A percentile compares a stretch with the other conserved stretches of the same genome.
Evolutionary conservation across 2,113 vertebrate genomes (phyloP).

Genomic region (Salvelinus alpinus): DNA sequence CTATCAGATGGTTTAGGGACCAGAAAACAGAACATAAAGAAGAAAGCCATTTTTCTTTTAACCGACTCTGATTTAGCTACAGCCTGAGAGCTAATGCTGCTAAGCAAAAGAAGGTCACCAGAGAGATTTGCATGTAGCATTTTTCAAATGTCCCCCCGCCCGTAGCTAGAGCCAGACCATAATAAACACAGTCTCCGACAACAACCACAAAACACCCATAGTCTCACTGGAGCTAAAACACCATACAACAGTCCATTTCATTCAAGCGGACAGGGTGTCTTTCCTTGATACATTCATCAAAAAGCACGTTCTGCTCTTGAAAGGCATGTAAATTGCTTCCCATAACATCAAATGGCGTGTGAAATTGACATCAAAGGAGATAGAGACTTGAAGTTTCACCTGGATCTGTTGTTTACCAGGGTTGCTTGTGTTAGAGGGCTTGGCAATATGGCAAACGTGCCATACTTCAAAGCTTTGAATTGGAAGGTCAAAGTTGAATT

Average conservation of each 20-base stretch:
- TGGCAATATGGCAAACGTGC: too few relatives aligned
- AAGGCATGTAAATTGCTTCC: constrained; percentile 37
- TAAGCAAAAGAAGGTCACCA: neutral
- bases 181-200: constrained; percentile 11
- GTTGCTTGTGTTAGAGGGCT: too few relatives aligned
- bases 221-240: neutral
- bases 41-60: neutral
- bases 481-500: too few relatives aligned
- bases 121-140: constrained; percentile 45
- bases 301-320: constrained; percentile 39
- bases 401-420: neutral
- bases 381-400: constrained; percentile 10
- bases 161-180: constrained; percentile 33
- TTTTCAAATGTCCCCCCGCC: constrained; percentile 52
- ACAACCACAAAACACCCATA: neutral
- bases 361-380: constrained; percentile 27
- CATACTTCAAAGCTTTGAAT: too few relatives aligned
- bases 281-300: constrained; percentile 27
- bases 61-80: too few relatives aligned
- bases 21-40: neutral
- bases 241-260: neutral
- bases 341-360: constrained; percentile 26
- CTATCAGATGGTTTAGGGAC: neutral
- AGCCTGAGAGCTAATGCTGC: neutral
- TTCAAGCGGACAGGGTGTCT: neutral